These are phyloP conservation scores for Vicugna pacos DNA, from an alignment of 2,113 vertebrate genomes.

Conservation along the genomic window DNA sequence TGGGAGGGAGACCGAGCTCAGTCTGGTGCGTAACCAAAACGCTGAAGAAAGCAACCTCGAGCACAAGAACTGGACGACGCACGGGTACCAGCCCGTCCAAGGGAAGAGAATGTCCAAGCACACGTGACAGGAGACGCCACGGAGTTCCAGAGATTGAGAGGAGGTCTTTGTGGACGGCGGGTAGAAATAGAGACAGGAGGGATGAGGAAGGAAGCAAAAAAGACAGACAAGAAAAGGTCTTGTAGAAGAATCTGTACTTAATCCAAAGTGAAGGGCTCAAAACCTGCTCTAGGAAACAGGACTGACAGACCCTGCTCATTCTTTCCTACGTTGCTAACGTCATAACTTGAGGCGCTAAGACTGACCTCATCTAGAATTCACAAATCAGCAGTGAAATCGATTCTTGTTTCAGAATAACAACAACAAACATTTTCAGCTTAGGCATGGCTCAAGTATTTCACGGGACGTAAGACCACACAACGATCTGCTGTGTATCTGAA, in stretches of 20 bases:
- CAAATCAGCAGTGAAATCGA: neutral
- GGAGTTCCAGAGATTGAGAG: neutral
- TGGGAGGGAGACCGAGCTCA: neutral
- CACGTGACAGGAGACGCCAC: neutral
- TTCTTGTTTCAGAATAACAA: neutral
- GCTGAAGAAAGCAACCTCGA: neutral
- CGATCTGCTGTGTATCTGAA: neutral
- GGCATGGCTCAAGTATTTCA: neutral
- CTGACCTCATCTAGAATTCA: neutral
- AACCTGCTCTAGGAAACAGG: neutral
- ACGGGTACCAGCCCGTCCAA: neutral
- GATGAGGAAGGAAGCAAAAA: neutral
- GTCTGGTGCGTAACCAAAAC: neutral
- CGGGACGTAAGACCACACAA: neutral
- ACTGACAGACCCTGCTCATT: neutral
- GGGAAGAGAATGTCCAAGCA: neutral
- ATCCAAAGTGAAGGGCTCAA: neutral
- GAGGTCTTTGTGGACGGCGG: neutral
- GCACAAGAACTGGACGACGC: neutral
- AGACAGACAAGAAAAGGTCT: neutral
- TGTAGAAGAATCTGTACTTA: neutral
- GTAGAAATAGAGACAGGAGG: neutral
- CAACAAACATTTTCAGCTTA: neutral
- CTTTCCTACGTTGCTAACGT: neutral
- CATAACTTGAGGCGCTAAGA: neutral